Evolutionary conservation across 2,113 vertebrate genomes (phyloP).

Genomic region (Sander lucioperca): DNA sequence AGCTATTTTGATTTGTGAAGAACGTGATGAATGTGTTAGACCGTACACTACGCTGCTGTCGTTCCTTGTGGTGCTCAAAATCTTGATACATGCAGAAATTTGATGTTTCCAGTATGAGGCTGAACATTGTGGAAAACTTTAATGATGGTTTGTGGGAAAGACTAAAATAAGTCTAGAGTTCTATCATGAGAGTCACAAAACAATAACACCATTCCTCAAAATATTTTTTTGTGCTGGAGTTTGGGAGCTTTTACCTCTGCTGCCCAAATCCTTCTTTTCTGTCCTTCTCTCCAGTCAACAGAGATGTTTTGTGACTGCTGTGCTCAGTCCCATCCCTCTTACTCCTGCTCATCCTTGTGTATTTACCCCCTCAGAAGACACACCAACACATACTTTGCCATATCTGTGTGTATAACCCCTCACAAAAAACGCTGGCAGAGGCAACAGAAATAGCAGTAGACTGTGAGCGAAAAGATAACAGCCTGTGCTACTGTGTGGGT

Average conservation of each 20-base stretch:
- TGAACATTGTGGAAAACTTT: not conserved
- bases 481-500: slow-evolving; percentile 71
- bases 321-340: slow-evolving; percentile 44
- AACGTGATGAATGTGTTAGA: slow-evolving; percentile 30
- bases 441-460: slow-evolving; percentile 66
- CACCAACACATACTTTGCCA: slow-evolving; percentile 34
- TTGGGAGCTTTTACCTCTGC: slow-evolving; percentile 53
- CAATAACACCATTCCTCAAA: slow-evolving; percentile 25
- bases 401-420: not conserved
- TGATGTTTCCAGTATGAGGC: not conserved
- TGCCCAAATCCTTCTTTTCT: slow-evolving; percentile 51
- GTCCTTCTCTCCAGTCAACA: slow-evolving; percentile 34
- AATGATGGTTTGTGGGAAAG: slow-evolving; percentile 5
- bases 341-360: slow-evolving; percentile 44
- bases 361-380: slow-evolving; percentile 36
- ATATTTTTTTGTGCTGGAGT: slow-evolving; percentile 37
- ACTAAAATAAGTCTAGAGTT: not conserved
- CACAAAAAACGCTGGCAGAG: slow-evolving; percentile 46
- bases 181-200: slow-evolving; percentile 25
- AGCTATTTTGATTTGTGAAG: slow-evolving; percentile 29
- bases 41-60: not conserved
- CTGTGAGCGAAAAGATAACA: slow-evolving; percentile 70
- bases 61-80: slow-evolving; percentile 5
- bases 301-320: slow-evolving; percentile 52
- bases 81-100: not conserved